Conservation (phyloP, 2,797 vertebrate genomes). For the Linurgus olivaceus region DNA sequence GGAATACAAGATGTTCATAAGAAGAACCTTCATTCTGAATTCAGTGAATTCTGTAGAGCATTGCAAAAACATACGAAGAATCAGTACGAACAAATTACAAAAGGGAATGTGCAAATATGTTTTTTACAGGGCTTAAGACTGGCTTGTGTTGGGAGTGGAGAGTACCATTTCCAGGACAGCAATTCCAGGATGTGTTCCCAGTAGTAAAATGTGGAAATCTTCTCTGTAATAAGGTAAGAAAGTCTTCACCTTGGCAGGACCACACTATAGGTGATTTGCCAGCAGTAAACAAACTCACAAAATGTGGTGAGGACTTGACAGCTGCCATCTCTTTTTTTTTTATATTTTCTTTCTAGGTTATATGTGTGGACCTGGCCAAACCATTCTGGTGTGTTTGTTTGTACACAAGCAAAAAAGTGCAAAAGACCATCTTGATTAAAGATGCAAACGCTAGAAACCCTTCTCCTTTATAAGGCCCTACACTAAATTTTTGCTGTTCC, state of each 20-base stretch:
- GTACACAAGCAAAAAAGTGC: not conserved
- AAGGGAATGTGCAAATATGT: not conserved
- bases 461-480: not conserved
- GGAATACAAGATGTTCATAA: not conserved
- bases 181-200: not conserved
- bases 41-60: not conserved
- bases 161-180: not conserved
- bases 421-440: not conserved
- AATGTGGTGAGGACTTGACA: not conserved
- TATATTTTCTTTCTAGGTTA: not conserved
- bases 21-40: not conserved
- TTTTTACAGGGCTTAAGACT: not conserved
- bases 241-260: not conserved
- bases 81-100: fast-evolving
- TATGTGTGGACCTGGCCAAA: not conserved
- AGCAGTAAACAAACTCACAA: not conserved
- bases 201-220: not conserved
- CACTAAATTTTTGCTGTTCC: not conserved
- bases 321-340: not conserved
- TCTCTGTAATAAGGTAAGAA: not conserved
- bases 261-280: not conserved
- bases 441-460: not conserved
- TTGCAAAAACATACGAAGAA: not conserved
- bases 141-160: not conserved
- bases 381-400: not conserved